A percentile compares a stretch with the other conserved stretches of the same genome.
These are phyloP conservation scores for Hippocampus zosterae DNA, from an alignment of 2,113 vertebrate genomes.

Conservation along the genomic window DNA sequence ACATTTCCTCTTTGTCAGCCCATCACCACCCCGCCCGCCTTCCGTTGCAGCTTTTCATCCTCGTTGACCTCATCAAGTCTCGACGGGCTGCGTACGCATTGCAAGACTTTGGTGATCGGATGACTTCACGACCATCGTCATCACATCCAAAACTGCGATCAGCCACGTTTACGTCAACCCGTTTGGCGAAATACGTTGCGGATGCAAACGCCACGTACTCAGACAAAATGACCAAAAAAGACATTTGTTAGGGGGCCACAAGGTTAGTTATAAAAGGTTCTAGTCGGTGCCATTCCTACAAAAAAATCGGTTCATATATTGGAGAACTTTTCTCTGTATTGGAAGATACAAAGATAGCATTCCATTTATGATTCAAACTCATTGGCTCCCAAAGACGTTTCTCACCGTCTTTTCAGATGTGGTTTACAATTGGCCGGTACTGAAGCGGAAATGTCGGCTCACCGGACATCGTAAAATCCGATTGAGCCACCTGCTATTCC, in stretches of 20 bases:
- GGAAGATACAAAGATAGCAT: too few relatives aligned
- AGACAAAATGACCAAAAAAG: neutral
- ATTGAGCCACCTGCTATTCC: neutral
- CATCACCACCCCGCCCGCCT: neutral
- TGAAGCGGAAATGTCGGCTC: neutral
- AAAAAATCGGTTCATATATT: too few relatives aligned
- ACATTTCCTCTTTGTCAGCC: neutral
- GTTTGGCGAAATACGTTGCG: neutral
- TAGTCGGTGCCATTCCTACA: too few relatives aligned
- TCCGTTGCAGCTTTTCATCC: neutral
- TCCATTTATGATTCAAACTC: too few relatives aligned
- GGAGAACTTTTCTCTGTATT: too few relatives aligned
- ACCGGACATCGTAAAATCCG: neutral
- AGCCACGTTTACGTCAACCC: neutral
- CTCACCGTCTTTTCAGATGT: too few relatives aligned
- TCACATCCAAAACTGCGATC: neutral
- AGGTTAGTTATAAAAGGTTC: too few relatives aligned
- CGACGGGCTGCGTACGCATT: conserved; percentile 14
- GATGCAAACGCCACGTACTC: neutral
- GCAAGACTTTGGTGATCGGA: neutral
- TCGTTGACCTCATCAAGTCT: neutral
- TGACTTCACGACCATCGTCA: neutral
- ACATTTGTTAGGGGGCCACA: neutral
- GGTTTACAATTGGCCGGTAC: neutral
- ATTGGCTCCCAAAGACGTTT: too few relatives aligned